A percentile compares a stretch with the other conserved stretches of the same genome.
phyloP scores from a whole-genome alignment of 2,113 vertebrate genomes.

The Chionomys nivalis region DNA sequence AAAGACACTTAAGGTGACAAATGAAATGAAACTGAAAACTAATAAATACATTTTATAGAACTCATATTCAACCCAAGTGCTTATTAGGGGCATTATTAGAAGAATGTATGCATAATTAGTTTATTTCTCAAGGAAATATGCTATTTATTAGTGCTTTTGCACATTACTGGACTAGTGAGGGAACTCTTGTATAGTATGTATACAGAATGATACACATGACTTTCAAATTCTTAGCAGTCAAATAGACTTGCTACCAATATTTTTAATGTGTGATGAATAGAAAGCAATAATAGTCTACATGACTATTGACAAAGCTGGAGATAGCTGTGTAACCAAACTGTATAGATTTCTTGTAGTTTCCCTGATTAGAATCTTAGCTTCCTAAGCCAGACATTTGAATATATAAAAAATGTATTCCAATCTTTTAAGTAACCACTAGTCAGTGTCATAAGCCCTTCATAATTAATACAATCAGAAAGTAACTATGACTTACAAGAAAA shows the following conservation, averaged over 20 bases:
- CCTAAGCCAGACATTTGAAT: neutral
- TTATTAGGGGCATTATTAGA: neutral
- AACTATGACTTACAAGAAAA: neutral
- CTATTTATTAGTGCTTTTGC: neutral
- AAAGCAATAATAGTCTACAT: neutral
- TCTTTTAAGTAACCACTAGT: neutral
- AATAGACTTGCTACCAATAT: neutral
- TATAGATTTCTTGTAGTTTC: neutral
- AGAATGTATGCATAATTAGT: neutral
- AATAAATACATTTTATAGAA: neutral
- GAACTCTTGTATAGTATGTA: neutral
- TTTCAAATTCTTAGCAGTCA: neutral
- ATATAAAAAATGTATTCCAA: neutral
- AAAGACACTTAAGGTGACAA: neutral
- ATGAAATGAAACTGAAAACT: neutral
- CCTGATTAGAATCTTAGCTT: neutral
- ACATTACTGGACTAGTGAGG: neutral
- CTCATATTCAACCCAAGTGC: neutral
- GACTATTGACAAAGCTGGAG: neutral
- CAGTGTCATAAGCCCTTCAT: neutral
- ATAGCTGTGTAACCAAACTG: neutral
- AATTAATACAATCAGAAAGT: neutral
- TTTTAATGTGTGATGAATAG: neutral
- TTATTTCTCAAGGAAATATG: neutral
- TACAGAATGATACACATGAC: neutral